phyloP scores from a whole-genome alignment of 2,888 invertebrate genomes.

The Drosophila infuscata region DNA sequence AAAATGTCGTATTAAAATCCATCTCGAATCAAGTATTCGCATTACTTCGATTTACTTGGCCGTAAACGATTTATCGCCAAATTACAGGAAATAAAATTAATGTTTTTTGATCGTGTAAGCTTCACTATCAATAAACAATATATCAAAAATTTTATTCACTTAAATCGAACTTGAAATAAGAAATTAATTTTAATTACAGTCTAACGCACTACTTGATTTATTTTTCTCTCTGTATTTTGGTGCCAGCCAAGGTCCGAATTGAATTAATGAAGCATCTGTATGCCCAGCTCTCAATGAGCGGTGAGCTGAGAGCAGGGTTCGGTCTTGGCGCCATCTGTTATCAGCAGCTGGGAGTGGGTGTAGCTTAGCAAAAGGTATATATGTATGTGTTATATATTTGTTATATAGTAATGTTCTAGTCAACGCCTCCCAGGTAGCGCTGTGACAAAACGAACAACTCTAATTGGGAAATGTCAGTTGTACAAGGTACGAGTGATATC shows the following conservation, averaged over 20 bases:
- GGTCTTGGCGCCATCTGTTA: constrained; percentile 57
- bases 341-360: constrained; percentile 31
- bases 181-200: background rate
- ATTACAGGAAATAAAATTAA: background rate
- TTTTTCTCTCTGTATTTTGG: constrained; percentile 7
- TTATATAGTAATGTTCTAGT: constrained; percentile 10
- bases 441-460: constrained; percentile 59
- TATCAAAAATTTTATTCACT: background rate
- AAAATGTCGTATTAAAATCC: background rate
- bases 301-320: constrained; percentile 4
- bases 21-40: background rate
- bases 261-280: constrained; percentile 33
- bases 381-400: background rate
- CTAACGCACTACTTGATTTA: background rate
- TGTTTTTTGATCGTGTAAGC: background rate
- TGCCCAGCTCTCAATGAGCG: constrained; percentile 21
- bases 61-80: background rate
- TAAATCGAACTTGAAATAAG: background rate
- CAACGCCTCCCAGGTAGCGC: constrained; percentile 27
- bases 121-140: background rate
- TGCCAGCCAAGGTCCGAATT: background rate
- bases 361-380: background rate
- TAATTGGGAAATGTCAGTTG: constrained; percentile 76
- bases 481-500: constrained; percentile 22
- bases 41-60: background rate